Percentiles rank a stretch among this genome's conserved stretches.
Evolutionary conservation across 2,888 invertebrate species (phyloP).

Genomic region (Drosophila gaucha): DNA sequence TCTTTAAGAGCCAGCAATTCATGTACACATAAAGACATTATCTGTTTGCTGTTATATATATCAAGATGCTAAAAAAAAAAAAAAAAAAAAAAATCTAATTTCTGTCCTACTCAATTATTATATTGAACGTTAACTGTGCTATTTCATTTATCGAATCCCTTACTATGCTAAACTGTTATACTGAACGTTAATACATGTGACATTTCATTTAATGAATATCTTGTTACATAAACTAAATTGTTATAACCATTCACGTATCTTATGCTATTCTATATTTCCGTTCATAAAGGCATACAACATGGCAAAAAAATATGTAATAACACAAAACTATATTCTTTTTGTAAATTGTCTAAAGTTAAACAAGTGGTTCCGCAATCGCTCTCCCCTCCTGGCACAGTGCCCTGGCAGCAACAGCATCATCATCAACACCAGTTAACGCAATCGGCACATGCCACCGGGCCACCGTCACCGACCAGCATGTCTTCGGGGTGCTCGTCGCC

Average conservation of each 20-base stretch:
- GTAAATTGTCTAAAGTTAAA: slow-evolving; percentile 85
- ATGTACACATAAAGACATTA: slow-evolving; percentile 31
- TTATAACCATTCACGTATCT: slow-evolving; percentile 43
- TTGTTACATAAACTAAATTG: slow-evolving; percentile 12
- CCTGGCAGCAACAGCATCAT: slow-evolving; percentile 86
- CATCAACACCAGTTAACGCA: slow-evolving; percentile 83
- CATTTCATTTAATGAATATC: slow-evolving; percentile 28
- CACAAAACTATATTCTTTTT: slow-evolving; percentile 11
- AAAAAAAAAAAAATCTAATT: not conserved
- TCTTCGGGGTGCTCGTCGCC: slow-evolving; percentile 87
- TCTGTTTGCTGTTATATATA: slow-evolving; percentile 16
- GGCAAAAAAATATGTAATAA: slow-evolving; percentile 41
- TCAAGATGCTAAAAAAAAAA: not conserved
- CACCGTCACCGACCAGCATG: slow-evolving; percentile 88
- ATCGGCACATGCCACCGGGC: slow-evolving; percentile 85
- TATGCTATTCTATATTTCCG: slow-evolving; percentile 33
- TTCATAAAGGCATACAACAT: slow-evolving; percentile 19
- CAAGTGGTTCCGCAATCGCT: slow-evolving; percentile 88
- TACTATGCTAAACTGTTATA: not conserved
- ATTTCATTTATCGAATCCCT: slow-evolving; percentile 3
- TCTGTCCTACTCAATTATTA: slow-evolving; percentile 25
- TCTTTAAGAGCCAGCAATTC: slow-evolving; percentile 29
- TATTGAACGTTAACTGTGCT: slow-evolving; percentile 6
- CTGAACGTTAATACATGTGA: slow-evolving; percentile 1
- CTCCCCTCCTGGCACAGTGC: slow-evolving; percentile 88